Percentiles rank a stretch among this genome's conserved stretches.
These are phyloP conservation scores for Ditylenchus dipsaci DNA, from an alignment of 1,140 invertebrate species.

Conservation along the genomic window DNA sequence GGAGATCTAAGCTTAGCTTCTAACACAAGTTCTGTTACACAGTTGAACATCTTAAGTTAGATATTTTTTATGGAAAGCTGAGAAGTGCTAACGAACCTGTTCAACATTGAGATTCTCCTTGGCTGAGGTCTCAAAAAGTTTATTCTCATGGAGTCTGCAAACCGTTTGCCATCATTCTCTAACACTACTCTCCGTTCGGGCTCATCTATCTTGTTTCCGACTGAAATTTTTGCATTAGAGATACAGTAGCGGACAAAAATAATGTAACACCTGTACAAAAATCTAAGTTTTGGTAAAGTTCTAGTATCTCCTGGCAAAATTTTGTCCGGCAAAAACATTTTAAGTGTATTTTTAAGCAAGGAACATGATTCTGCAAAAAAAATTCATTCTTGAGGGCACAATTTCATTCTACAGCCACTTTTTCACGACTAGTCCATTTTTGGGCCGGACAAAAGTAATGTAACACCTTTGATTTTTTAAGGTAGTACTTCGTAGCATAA, in stretches of 20 bases:
- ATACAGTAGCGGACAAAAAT: conserved; percentile 36
- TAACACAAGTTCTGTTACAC: conserved; percentile 37
- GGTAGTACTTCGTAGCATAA: no score
- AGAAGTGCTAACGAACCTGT: conserved; percentile 66
- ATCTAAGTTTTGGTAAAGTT: no score
- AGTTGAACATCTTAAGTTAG: conserved; percentile 39
- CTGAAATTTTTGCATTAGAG: conserved; percentile 63
- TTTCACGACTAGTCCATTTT: no score
- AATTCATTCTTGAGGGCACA: no score
- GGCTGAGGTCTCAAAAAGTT: conserved; percentile 95
- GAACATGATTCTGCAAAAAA: no score
- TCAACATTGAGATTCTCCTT: conserved; percentile 98
- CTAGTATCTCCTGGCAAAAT: no score
- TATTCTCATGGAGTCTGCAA: conserved; percentile 93
- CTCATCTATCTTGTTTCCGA: conserved; percentile 98
- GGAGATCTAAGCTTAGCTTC: conserved; percentile 18
- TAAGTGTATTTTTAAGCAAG: no score
- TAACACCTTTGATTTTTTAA: no score
- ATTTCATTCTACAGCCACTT: no score
- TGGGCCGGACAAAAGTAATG: no score
- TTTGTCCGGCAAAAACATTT: no score
- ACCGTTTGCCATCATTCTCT: conserved; percentile 90
- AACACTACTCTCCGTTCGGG: conserved; percentile 91
- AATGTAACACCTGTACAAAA: no score
- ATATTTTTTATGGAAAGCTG: background rate